Evolutionary conservation across 2,113 vertebrate genomes (phyloP).

Genomic region (Serinus canaria): DNA sequence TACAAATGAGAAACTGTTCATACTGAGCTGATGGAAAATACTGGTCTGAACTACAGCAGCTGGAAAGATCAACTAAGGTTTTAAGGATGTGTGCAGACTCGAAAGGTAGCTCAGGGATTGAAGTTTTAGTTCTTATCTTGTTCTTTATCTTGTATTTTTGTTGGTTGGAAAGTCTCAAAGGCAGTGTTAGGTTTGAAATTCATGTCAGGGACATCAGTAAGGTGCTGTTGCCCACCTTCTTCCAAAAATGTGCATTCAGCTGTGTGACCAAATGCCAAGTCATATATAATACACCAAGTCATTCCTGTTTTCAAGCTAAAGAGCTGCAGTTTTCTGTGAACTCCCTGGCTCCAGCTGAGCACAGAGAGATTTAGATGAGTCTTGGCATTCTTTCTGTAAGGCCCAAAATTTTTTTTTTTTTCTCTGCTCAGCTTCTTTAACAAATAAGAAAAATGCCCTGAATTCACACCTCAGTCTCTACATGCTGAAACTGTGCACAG

Average conservation of each 20-base stretch:
- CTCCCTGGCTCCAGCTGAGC: not conserved
- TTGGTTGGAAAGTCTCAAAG: not conserved
- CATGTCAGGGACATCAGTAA: not conserved
- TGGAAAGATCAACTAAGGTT: not conserved
- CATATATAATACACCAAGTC: not conserved
- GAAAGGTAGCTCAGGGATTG: not conserved
- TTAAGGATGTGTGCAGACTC: not conserved
- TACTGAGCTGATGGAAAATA: not conserved
- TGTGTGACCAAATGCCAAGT: not conserved
- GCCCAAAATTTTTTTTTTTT: accelerated
- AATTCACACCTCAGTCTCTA: not conserved
- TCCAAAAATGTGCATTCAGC: not conserved
- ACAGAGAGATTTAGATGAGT: not conserved
- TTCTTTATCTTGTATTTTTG: not conserved
- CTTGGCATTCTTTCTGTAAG: not conserved
- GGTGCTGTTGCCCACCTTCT: not conserved
- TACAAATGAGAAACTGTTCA: not conserved
- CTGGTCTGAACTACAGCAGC: not conserved
- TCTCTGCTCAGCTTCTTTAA: not conserved
- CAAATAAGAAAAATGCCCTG: not conserved
- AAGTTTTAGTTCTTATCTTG: not conserved
- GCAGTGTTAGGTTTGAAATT: not conserved
- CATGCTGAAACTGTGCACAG: accelerated
- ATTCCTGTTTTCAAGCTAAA: not conserved
- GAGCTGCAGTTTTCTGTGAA: not conserved